Base-by-base conservation (phyloP, 2,113 vertebrate species). In the Origma solitaria region DNA sequence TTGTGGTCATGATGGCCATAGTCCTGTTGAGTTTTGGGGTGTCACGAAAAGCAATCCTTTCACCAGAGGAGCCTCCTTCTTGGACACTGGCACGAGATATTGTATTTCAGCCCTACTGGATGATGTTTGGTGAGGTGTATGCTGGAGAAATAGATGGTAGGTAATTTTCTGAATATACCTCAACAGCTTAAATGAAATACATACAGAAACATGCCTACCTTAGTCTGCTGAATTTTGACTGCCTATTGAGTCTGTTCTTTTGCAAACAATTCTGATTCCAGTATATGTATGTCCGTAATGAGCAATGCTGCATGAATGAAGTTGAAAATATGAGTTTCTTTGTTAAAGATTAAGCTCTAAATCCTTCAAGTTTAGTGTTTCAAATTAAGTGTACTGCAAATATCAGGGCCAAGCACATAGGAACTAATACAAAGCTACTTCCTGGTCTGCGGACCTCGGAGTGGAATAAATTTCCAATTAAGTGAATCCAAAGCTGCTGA, bases 41-140 rank as follows among this genome's bases (percentile, higher is more conserved):
- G 51, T 98, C 99, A 38, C 98, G 99, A 77, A 99, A 99, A 93
- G 98, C 99, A 66, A 99, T 99, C 89, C 98, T 99, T 75, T 99
- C 98, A 3, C 99, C 99, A 33, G 40, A 98, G 6, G 98, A 99
- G 66, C 97, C 97, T 35, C 99, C 99, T 1, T 99, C 99, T 25
- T 99, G 99, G 99, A 97, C 89, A 38, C 97, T 99, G 3, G 99
- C 98, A 22, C 97, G 98, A 85, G 99, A 99, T 79, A 97, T 99
- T 13, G 98, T 99, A 17, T 99, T 99, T 96, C 98, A 99, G 20
- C 99, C 99, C 8, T 99, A 99, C 93, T 99, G 99, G 98, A 99
- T 99, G 99, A 99, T 99, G 71, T 99, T 98, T 69, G 99, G 99
- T 94, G 99, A 99, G 88, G 99, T 99, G 31, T 99, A 99, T 79